Evolutionary conservation across 2,797 vertebrate species (phyloP), one percentile per base, ranked within the genome.

Genomic region (Taenioides sp.): DNA sequence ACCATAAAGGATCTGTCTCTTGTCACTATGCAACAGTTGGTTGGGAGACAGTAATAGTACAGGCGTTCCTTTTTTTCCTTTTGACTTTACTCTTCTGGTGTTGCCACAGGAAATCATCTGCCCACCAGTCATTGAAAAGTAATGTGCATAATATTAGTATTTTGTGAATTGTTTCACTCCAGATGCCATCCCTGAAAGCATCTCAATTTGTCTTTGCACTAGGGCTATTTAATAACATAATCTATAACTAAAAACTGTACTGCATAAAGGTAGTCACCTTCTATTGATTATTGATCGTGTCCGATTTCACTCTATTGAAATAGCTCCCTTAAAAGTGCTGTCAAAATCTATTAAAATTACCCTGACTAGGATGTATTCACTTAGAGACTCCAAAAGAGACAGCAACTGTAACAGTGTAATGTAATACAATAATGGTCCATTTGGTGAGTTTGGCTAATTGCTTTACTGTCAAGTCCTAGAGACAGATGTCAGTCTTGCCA

Each of bases 311-410:
- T 72, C 57, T 37, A 16, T 4, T 40, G 40, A 4, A 73, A 58
- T 63, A 60, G 40, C 31, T 4, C 28, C 25, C 22, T 2, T 4
- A 11, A 47, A 64, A n/a, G 20, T n/a, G n/a, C 1, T 49, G 61
- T 63, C 14, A 72, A 28, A 78, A 63, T 59, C 67, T 31, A 70
- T 74, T 64, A 52, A 27, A 49, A 62, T 65, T 22, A 68, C 59
- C 20, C 1, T 14, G 18, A 47, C 65, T 12, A 4, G 28, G 55
- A 70, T 58, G 25, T 16, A 58, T 4, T n/a, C 25, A 17, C 20
- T 65, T 34, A 65, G 10, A 20, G 37, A 70, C 49, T 62, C 27
- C 68, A 55, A 68, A 34, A 64, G 9, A 75, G 69, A 58, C 18
- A 47, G 34, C 27, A 28, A 60, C 25, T 27, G 14, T 9, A 65